A percentile compares a stretch with the other conserved stretches of the same genome.
Evolutionary conservation across 1,140 invertebrate species (phyloP).

Genomic region (Belonocnema kinseyi): DNA sequence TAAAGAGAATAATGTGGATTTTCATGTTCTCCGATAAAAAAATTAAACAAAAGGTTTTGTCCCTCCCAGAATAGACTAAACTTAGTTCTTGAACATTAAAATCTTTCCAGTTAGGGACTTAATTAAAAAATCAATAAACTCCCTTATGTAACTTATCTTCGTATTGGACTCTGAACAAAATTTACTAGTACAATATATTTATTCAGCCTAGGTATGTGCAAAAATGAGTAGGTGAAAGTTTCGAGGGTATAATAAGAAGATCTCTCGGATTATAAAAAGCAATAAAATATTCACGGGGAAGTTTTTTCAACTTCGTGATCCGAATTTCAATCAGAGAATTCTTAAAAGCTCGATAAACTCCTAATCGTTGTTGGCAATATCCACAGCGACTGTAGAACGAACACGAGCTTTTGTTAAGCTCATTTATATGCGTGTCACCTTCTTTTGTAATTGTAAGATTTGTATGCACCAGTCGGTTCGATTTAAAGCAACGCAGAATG

Average conservation of each 20-base stretch:
- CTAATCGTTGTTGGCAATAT: slow-evolving; percentile 24
- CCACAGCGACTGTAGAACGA: neutral
- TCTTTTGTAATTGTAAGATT: slow-evolving; percentile 32
- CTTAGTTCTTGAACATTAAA: no score
- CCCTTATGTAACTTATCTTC: no score
- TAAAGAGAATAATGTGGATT: neutral
- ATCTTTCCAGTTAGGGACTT: no score
- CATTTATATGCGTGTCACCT: slow-evolving; percentile 24
- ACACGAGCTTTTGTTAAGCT: slow-evolving; percentile 4
- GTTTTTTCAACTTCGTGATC: neutral
- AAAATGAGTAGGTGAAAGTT: neutral
- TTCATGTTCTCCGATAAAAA: no score
- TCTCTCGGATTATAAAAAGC: slow-evolving; percentile 2
- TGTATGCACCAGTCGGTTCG: slow-evolving; percentile 23
- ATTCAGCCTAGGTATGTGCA: no score
- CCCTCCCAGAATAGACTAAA: no score
- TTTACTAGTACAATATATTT: neutral
- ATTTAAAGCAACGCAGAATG: slow-evolving; percentile 22
- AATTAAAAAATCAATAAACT: no score
- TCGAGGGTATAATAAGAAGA: neutral
- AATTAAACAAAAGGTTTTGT: no score
- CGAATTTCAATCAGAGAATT: neutral
- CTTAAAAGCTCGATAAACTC: slow-evolving; percentile 28
- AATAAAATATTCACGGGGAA: slow-evolving; percentile 7
- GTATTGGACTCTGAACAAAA: no score